Conservation (phyloP, 1,140 invertebrate species). For the Helicoverpa zea region DNA sequence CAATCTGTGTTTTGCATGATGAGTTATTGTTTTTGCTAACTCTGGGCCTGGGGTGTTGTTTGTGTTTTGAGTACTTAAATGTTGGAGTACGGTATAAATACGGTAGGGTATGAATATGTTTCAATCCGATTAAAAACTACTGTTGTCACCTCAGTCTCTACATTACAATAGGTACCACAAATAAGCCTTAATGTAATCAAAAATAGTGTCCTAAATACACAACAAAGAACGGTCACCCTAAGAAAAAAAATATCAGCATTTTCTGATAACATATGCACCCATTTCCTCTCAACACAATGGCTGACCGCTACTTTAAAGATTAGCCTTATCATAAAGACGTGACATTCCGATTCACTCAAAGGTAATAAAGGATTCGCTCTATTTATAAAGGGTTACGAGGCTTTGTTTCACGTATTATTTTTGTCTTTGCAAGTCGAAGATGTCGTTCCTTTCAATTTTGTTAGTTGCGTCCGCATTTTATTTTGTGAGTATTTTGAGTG, state of each 20-base stretch:
- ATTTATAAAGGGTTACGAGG: slow-evolving; percentile 40
- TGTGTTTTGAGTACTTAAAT: neutral
- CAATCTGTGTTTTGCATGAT: slow-evolving; percentile 29
- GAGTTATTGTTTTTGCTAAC: slow-evolving; percentile 30
- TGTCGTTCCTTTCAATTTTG: slow-evolving; percentile 45
- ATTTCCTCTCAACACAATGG: neutral
- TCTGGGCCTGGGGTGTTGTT: neutral
- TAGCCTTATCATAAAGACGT: slow-evolving; percentile 44
- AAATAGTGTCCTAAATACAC: neutral
- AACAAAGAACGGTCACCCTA: neutral
- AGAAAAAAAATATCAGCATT: neutral
- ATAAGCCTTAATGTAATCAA: too few species aligned
- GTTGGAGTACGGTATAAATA: too few species aligned
- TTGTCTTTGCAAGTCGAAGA: slow-evolving; percentile 27
- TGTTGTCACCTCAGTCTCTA: too few species aligned
- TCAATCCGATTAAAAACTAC: too few species aligned
- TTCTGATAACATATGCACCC: slow-evolving; percentile 5
- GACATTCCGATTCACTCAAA: slow-evolving; percentile 41
- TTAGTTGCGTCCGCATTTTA: slow-evolving; percentile 41
- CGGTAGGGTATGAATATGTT: too few species aligned
- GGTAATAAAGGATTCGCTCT: slow-evolving; percentile 21
- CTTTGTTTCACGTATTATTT: neutral
- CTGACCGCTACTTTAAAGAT: slow-evolving; percentile 7
- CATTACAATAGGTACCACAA: too few species aligned
- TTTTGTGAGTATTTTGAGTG: slow-evolving; percentile 49